These are phyloP conservation scores for Pararge aegeria DNA, from an alignment of 1,140 invertebrate genomes.

Conservation along the genomic window DNA sequence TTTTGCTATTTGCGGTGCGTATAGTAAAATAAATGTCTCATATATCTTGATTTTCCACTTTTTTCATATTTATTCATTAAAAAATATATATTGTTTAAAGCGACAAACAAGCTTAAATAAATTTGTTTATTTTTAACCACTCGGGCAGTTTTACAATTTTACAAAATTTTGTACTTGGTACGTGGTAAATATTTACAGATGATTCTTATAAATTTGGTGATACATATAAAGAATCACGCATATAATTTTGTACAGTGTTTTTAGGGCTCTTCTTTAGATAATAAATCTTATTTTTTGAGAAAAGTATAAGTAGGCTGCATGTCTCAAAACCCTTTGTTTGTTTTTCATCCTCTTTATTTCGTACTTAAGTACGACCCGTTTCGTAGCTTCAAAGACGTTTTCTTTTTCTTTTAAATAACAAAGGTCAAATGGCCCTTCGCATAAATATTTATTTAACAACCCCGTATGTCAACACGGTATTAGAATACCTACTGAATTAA, in stretches of 20 bases:
- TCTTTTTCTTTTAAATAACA: conserved; percentile 3
- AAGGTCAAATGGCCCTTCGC: background rate
- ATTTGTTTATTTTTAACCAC: background rate
- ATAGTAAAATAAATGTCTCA: conserved; percentile 10
- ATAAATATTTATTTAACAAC: conserved; percentile 3
- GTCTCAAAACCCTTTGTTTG: background rate
- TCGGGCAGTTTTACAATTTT: no score
- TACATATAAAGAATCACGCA: no score
- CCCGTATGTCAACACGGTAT: background rate
- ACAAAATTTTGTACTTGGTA: no score
- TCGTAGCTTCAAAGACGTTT: background rate
- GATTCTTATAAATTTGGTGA: no score
- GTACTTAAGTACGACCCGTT: background rate
- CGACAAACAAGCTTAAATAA: background rate
- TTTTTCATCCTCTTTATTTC: background rate
- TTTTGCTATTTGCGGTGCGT: conserved; percentile 5
- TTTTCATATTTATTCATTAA: background rate
- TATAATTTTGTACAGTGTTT: no score
- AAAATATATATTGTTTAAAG: background rate
- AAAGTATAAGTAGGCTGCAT: background rate
- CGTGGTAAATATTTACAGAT: no score
- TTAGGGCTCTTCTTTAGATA: no score
- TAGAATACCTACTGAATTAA: background rate
- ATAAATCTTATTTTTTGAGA: no score
- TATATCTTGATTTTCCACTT: conserved; percentile 6